phyloP scores from a whole-genome alignment of 2,113 vertebrate species.

The Shinisaurus crocodilurus region DNA sequence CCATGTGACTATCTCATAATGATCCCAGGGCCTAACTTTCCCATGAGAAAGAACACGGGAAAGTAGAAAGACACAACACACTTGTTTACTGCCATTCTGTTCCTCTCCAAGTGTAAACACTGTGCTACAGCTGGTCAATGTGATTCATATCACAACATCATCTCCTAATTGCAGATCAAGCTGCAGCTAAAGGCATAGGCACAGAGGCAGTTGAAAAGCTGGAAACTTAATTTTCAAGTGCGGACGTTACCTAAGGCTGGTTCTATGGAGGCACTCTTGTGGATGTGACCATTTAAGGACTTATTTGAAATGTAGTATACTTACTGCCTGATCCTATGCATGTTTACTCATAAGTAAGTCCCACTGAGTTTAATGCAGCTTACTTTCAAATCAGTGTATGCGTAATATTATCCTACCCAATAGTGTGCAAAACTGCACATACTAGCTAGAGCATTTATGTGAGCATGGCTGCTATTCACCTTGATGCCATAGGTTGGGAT shows the following conservation, averaged over 20 bases:
- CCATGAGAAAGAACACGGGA: too few species aligned
- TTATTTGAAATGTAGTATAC: not conserved
- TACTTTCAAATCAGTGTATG: not conserved
- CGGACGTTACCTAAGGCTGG: not conserved
- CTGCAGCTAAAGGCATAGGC: not conserved
- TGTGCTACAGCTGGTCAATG: too few species aligned
- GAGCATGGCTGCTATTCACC: constrained; percentile 14
- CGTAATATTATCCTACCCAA: not conserved
- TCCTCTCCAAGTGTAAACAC: too few species aligned
- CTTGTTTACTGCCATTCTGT: too few species aligned
- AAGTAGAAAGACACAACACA: too few species aligned
- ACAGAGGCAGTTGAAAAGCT: not conserved
- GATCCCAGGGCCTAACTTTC: too few species aligned
- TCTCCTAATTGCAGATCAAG: too few species aligned
- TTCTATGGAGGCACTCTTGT: not conserved
- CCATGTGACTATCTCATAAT: too few species aligned
- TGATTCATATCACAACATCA: too few species aligned
- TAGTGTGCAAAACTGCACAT: not conserved
- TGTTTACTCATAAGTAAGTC: not conserved
- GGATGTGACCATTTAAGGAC: not conserved
- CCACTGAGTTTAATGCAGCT: not conserved
- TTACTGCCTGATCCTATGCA: not conserved
- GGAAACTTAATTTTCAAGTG: not conserved
- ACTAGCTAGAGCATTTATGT: not conserved
- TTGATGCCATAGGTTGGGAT: constrained; percentile 45